Base-by-base conservation (phyloP, 1,140 invertebrate species). In the Temnothorax nylanderi region DNA sequence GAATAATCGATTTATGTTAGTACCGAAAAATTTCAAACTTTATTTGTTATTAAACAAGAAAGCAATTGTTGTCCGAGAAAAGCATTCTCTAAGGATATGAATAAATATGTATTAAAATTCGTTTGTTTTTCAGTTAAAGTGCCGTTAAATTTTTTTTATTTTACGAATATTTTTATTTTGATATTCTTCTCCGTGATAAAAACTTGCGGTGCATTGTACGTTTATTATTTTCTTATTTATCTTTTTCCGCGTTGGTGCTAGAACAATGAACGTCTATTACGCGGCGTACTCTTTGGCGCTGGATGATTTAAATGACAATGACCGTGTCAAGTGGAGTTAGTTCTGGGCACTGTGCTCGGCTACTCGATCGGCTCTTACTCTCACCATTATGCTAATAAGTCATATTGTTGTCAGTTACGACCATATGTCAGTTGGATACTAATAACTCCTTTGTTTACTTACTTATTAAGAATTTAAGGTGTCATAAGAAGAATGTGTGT, bases 291-390 rank as follows among this genome's bases (percentile, higher is more conserved):
- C 82, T 77, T 71, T 41, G 54, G 54, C 11, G 56, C 56, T n/a
- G n/a, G 58, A 78, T 74, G 51, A 86, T 89, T 88, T 88, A 60
- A 89, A 89, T 80, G 87, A 89, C 81, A 89, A 89, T 88, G 87
- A 75, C 87, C 87, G 56, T 62, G 64, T 67, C 58, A 54, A 58
- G 72, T 71, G 37, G 65, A 64, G 87, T 75, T 56, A 49, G 72
- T 85, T 78, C 75, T 67, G 82, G 47, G 64, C 60, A 72, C 56
- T 56, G 32, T 78, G 16, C 74, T 62, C 18, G n/a, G 26, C 69
- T 88, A 86, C 75, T 78, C 81, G 65, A 89, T 88, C 81, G 67
- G 13, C 51, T 56, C 64, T 89, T 56, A 84, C 88, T 88, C 80
- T 74, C 87, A 87, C 75, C 75, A 86, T 89, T 89, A 89, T 89